Conservation (phyloP, 2,113 vertebrate genomes). For the Dasyornis broadbenti region DNA sequence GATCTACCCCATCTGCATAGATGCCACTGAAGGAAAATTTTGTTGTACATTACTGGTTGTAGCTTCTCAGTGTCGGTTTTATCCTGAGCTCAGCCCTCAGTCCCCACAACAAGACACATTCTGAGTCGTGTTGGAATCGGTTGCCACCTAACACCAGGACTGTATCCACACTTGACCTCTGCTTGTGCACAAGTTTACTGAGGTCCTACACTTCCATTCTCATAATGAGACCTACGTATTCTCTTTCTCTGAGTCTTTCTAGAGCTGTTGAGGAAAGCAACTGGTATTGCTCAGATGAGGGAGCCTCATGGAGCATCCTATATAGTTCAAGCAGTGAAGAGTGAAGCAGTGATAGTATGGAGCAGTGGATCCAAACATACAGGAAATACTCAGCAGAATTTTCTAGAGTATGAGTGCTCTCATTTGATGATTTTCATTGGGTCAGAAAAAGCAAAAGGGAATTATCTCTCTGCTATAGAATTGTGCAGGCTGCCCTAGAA, state of each 20-base stretch:
- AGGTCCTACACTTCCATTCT: neutral
- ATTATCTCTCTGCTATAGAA: neutral
- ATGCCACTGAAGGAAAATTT: neutral
- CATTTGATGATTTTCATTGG: neutral
- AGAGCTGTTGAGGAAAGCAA: neutral
- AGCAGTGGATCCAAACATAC: neutral
- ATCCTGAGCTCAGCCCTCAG: neutral
- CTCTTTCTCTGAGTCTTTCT: neutral
- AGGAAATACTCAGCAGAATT: neutral
- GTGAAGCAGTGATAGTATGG: no score
- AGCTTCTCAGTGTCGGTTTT: neutral
- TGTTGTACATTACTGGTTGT: neutral
- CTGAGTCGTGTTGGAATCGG: rapidly evolving
- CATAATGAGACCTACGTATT: rapidly evolving
- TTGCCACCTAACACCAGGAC: neutral
- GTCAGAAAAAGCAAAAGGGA: neutral
- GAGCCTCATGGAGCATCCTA: neutral
- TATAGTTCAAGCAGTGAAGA: neutral
- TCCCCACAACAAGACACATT: rapidly evolving
- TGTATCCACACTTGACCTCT: neutral
- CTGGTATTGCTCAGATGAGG: neutral
- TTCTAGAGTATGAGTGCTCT: neutral
- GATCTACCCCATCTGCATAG: neutral
- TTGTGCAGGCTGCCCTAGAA: neutral
- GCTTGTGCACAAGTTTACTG: neutral